Percentiles rank a stretch among this genome's conserved stretches.
phyloP scores from a whole-genome alignment of 2,113 vertebrate genomes.

The Dendropsophus ebraccatus region DNA sequence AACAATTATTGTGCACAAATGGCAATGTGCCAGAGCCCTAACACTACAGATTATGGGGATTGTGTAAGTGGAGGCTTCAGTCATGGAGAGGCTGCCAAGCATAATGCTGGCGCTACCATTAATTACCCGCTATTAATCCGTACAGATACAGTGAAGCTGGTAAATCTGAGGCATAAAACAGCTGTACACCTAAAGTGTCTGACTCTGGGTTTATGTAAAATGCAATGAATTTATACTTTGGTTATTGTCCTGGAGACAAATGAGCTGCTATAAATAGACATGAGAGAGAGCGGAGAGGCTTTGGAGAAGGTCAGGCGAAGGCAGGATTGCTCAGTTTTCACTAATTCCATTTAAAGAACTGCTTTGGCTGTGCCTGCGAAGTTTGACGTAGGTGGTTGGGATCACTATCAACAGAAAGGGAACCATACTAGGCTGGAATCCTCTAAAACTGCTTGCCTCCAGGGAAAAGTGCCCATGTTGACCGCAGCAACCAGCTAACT shows the following conservation, averaged over 20 bases:
- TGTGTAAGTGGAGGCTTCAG: background rate
- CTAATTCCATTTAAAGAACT: background rate
- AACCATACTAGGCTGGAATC: background rate
- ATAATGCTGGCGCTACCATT: background rate
- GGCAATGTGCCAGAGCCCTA: background rate
- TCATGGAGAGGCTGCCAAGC: background rate
- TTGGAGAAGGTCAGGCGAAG: slow-evolving; percentile 6
- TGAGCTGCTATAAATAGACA: background rate
- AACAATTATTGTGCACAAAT: background rate
- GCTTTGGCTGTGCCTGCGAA: background rate
- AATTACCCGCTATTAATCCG: background rate
- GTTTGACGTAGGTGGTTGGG: background rate
- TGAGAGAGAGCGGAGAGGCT: background rate
- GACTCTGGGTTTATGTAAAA: background rate
- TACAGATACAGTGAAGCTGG: background rate
- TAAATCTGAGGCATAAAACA: background rate
- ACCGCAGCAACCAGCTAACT: background rate
- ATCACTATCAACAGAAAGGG: background rate
- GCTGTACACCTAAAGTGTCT: background rate
- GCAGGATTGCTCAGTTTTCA: slow-evolving; percentile 11
- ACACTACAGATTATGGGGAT: background rate
- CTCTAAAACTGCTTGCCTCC: background rate
- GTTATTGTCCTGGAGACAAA: slow-evolving; percentile 19
- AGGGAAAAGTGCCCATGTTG: background rate
- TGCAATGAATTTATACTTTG: background rate